phyloP scores from a whole-genome alignment of 2,797 vertebrate genomes.

The Argyrosomus regius region DNA sequence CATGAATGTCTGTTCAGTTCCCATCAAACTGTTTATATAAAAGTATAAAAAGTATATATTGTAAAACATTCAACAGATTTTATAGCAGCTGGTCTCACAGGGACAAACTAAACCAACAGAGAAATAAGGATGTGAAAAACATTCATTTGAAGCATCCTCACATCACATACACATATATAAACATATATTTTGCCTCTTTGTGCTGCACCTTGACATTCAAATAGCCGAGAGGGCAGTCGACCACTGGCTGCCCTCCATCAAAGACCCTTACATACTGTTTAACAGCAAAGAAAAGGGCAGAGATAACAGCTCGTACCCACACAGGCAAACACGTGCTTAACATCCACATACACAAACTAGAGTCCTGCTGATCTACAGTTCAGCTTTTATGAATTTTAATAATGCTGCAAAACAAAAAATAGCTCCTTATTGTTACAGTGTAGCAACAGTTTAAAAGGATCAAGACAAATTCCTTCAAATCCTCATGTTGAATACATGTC shows the following conservation, averaged over 20 bases:
- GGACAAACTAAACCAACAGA: not conserved
- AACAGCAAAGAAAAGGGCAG: constrained; percentile 57
- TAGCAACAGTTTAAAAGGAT: not conserved
- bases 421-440: not conserved
- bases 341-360: constrained; percentile 25
- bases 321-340: constrained; percentile 23
- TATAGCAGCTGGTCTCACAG: not conserved
- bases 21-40: not conserved
- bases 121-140: not conserved
- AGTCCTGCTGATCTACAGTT: constrained; percentile 20
- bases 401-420: constrained; percentile 7
- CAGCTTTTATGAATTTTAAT: constrained; percentile 21
- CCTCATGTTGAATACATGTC: not conserved
- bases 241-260: constrained; percentile 32
- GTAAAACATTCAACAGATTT: too few relatives aligned
- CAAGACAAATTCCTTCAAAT: not conserved
- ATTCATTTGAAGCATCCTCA: not conserved
- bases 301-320: constrained; percentile 11
- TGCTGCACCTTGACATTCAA: constrained; percentile 52
- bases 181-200: constrained; percentile 5
- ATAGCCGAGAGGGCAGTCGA: not conserved
- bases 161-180: not conserved
- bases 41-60: not conserved
- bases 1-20: not conserved
- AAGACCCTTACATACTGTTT: constrained; percentile 13